Evolutionary conservation across 1,140 invertebrate genomes (phyloP), one percentile per base, ranked within the genome.

Genomic region (Ctenoplectra terminalis): DNA sequence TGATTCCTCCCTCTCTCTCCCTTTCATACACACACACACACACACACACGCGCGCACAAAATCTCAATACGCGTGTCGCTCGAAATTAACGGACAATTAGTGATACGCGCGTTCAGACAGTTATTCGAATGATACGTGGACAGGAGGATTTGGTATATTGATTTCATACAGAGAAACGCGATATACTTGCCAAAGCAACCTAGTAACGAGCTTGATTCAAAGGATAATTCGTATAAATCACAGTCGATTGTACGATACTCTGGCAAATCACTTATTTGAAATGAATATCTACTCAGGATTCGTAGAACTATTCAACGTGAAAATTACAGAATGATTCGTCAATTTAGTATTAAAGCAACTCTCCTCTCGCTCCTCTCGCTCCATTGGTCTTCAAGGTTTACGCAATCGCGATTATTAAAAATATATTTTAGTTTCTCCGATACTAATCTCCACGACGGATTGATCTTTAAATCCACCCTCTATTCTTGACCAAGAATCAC

Each of bases 71-170:
- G 13, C 52, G 85, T 67, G 15, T 34, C 31, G 26, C 40, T 52
- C 34, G 20, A 34, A 82, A 86, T 76, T 70, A 79, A 82, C 74
- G 26, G n/a, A 64, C 74, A 82, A 86, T 86, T 85, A 74, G 56
- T 66, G 50, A 75, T 37, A 66, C n/a, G 34, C 31, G 23, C 20
- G n/a, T 9, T 17, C 40, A 17, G 20, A n/a, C 64, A 9, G 31
- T 50, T 69, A 64, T 77, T 82, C 37, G 34, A 34, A 72, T 46
- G 37, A 37, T 15, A 43, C 64, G 31, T 43, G 67, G n/a, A 76
- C 23, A 72, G 17, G 20, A 13, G 29, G 5, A 70, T 60, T 58
- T 76, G 31, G 60, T 58, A 74, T 82, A 77, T 86, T 64, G 84
- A 86, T 86, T 86, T 74, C 61, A 37, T 80, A 7, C 37, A 17